Percentiles rank a stretch among this genome's conserved stretches.
Conservation (phyloP, 2,888 invertebrate species). For the Exocentrus adspersus region DNA sequence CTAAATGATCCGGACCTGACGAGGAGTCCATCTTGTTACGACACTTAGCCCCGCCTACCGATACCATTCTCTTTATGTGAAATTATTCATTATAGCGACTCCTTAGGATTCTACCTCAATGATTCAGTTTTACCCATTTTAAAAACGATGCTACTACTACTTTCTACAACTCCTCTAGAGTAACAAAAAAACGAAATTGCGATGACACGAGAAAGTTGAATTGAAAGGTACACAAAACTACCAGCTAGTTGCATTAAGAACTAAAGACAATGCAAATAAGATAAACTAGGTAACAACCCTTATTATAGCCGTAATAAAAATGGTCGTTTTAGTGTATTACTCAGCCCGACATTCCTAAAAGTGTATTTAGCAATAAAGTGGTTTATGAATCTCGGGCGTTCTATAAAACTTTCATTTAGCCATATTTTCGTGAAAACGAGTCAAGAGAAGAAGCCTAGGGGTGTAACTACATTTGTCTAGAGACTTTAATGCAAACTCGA, state of each 20-base stretch:
- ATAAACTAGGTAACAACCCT: conserved; percentile 14
- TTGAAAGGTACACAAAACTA: conserved; percentile 5
- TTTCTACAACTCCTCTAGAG: too few species aligned
- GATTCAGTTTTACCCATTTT: too few species aligned
- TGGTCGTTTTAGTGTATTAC: conserved; percentile 10
- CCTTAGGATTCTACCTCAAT: too few species aligned
- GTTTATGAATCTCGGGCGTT: conserved; percentile 46
- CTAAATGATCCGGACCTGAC: too few species aligned
- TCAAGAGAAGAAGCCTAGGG: conserved; percentile 39
- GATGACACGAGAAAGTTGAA: too few species aligned
- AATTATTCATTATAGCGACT: too few species aligned
- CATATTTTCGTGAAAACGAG: conserved; percentile 41
- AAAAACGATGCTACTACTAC: too few species aligned
- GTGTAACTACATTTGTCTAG: conserved; percentile 36
- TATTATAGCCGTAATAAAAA: conserved; percentile 14
- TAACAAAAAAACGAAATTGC: too few species aligned
- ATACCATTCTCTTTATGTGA: too few species aligned
- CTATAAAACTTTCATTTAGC: conserved; percentile 48
- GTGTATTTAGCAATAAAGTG: conserved; percentile 47
- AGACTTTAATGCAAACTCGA: conserved; percentile 23
- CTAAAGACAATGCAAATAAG: conserved; percentile 17
- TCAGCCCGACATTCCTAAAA: conserved; percentile 29
- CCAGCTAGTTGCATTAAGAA: conserved; percentile 5
- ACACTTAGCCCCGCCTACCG: too few species aligned
- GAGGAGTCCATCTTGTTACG: too few species aligned